These are phyloP conservation scores for Drosophila ficusphila DNA, from an alignment of 1,140 invertebrate species.

Conservation along the genomic window DNA sequence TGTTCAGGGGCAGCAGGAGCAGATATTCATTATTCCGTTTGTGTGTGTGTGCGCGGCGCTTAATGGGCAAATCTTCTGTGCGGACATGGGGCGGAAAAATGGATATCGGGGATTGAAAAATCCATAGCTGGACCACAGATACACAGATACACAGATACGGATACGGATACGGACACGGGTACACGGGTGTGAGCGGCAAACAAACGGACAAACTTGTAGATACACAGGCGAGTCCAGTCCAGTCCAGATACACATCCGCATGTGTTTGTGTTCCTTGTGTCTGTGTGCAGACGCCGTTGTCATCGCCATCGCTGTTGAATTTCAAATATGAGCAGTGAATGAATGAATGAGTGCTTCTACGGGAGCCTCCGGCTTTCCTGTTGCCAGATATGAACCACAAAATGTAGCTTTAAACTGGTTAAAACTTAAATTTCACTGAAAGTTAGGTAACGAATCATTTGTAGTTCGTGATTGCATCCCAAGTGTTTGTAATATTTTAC, in stretches of 20 bases:
- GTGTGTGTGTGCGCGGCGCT: constrained; percentile 57
- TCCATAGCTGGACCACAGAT: constrained; percentile 80
- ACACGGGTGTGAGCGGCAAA: constrained; percentile 44
- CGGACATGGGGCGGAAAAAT: constrained; percentile 76
- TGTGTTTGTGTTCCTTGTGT: constrained; percentile 16
- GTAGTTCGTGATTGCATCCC: too few relatives aligned
- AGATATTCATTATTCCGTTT: constrained; percentile 83
- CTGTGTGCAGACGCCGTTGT: constrained; percentile 52
- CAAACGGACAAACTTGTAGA: constrained; percentile 58
- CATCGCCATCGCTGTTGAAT: constrained; percentile 79
- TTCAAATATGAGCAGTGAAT: constrained; percentile 69
- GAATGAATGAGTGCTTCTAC: constrained; percentile 62
- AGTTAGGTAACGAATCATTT: too few relatives aligned
- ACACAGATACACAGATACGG: constrained; percentile 70
- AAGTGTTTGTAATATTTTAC: too few relatives aligned
- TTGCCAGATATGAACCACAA: background rate
- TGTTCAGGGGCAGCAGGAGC: constrained; percentile 18
- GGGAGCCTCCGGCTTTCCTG: constrained; percentile 5
- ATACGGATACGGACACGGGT: constrained; percentile 67
- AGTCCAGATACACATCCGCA: constrained; percentile 22
- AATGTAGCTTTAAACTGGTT: background rate
- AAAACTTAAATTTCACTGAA: too few relatives aligned
- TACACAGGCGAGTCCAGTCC: constrained; percentile 27
- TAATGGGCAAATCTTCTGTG: constrained; percentile 82
- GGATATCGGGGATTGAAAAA: constrained; percentile 83